Evolutionary conservation across 1,140 invertebrate genomes (phyloP).

Genomic region (Plodia interpunctella): DNA sequence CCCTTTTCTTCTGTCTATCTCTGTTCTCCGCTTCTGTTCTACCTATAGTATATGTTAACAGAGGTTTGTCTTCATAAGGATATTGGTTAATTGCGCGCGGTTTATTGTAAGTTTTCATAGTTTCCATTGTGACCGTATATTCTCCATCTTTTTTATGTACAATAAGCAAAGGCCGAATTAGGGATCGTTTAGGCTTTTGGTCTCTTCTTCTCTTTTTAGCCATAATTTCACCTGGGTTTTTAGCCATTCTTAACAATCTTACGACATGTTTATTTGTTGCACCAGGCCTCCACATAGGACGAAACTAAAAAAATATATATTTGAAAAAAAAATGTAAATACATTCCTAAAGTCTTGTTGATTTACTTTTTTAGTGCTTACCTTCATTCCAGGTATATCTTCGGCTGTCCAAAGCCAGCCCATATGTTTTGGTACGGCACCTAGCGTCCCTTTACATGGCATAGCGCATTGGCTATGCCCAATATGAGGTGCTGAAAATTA

Average conservation of each 20-base stretch:
- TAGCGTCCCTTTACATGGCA: constrained; percentile 55
- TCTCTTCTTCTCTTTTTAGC: constrained; percentile 56
- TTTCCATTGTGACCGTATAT: constrained; percentile 66
- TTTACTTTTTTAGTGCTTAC: constrained; percentile 25
- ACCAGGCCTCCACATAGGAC: constrained; percentile 60
- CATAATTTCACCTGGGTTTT: constrained; percentile 46
- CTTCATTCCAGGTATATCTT: constrained; percentile 60
- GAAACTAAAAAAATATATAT: constrained; percentile 64
- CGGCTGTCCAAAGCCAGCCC: constrained; percentile 68
- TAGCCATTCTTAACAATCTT: constrained; percentile 52
- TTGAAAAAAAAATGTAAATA: constrained; percentile 28
- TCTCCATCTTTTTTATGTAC: constrained; percentile 64
- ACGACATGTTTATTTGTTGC: constrained; percentile 60
- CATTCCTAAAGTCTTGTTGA: no score
- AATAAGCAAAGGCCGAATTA: constrained; percentile 55
- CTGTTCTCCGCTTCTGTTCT: constrained; percentile 64
- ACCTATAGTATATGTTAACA: constrained; percentile 58
- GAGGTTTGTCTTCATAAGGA: constrained; percentile 64
- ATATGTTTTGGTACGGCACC: constrained; percentile 54
- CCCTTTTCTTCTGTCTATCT: constrained; percentile 49
- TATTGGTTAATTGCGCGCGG: constrained; percentile 54
- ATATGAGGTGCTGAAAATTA: constrained; percentile 55
- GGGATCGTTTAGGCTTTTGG: constrained; percentile 40
- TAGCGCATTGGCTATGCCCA: constrained; percentile 56
- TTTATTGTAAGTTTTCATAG: constrained; percentile 57